Evolutionary conservation across 2,113 vertebrate species (phyloP), one percentile per base, ranked within the genome.

Genomic region (Enhydra lutris): DNA sequence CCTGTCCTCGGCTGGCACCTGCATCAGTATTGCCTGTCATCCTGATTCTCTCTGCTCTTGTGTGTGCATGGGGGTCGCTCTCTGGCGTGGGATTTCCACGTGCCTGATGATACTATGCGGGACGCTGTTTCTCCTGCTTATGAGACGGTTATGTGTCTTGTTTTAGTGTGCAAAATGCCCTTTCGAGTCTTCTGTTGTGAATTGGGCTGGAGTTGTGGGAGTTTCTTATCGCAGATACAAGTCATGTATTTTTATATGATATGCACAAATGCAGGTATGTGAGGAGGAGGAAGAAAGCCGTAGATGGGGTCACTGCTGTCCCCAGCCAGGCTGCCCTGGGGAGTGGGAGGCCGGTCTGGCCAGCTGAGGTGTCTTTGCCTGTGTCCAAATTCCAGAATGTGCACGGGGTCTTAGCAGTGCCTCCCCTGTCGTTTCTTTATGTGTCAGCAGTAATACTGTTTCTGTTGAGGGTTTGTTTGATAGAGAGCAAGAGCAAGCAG

Each of bases 231-330:
- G 5, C 63, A 14, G n/a, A 5, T 31, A 2, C 1, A 23, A 65
- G 57, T 85, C 34, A 0, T 1, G 15, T 65, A 29, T 52, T 63
- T 67, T 17, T 17, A 9, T 59, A 14, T 45, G 3, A 15, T 4
- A 65, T 7, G 0, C 34, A 7, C 10, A 3, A 1, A 3, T 13
- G 10, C 7, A 3, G 6, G 1, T 4, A 0, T 15, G 11, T 31
- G 55, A 34, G 80, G 78, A 71, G 39, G 21, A 47, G 74, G 12
- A 17, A 34, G 63, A 5, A 4, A 57, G 79, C 50, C 17, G 0
- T 12, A 13, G 39, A 7, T 21, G 79, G 29, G 42, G 29, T 34
- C 29, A 4, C 82, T 47, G 29, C 59, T 7, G 17, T 57, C 82
- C 61, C 59, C 2, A 6, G 26, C 39, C 29, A 7, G 39, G 59